Evolutionary conservation across 2,888 invertebrate genomes (phyloP).

Genomic region (Oscheius sp.): DNA sequence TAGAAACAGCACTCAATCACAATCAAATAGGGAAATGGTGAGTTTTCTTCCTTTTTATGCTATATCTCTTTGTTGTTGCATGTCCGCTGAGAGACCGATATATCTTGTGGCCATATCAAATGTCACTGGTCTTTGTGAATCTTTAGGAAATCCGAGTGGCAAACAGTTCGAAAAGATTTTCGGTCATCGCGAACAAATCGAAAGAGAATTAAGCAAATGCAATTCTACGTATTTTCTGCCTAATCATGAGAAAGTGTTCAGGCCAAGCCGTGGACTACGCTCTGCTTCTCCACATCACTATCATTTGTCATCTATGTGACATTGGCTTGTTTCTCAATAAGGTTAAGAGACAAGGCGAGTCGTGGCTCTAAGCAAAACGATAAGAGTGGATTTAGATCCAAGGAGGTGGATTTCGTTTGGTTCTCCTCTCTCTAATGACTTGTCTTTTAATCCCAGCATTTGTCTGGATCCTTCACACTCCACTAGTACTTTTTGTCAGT

Average conservation of each 20-base stretch:
- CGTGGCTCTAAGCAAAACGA: slow-evolving; percentile 40
- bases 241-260: slow-evolving; percentile 7
- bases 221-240: neutral
- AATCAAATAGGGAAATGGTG: slow-evolving; percentile 18
- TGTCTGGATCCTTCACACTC: slow-evolving; percentile 66
- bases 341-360: slow-evolving; percentile 43
- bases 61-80: neutral
- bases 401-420: slow-evolving; percentile 48
- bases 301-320: slow-evolving; percentile 48
- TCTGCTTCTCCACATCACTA: slow-evolving; percentile 46
- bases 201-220: neutral
- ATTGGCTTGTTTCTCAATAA: slow-evolving; percentile 42
- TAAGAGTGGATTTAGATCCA: slow-evolving; percentile 11
- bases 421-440: slow-evolving; percentile 60
- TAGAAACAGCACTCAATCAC: slow-evolving; percentile 18
- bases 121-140: slow-evolving; percentile 3
- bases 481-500: slow-evolving; percentile 58
- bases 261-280: slow-evolving; percentile 41
- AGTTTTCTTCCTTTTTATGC: neutral
- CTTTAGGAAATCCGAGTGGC: slow-evolving; percentile 10
- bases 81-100: slow-evolving; percentile 4
- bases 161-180: too few relatives aligned
- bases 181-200: neutral
- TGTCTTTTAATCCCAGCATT: slow-evolving; percentile 63
- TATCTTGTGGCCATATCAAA: slow-evolving; percentile 7